These are phyloP conservation scores for Nothobranchius furzeri DNA, from an alignment of 2,113 vertebrate species.

Conservation along the genomic window DNA sequence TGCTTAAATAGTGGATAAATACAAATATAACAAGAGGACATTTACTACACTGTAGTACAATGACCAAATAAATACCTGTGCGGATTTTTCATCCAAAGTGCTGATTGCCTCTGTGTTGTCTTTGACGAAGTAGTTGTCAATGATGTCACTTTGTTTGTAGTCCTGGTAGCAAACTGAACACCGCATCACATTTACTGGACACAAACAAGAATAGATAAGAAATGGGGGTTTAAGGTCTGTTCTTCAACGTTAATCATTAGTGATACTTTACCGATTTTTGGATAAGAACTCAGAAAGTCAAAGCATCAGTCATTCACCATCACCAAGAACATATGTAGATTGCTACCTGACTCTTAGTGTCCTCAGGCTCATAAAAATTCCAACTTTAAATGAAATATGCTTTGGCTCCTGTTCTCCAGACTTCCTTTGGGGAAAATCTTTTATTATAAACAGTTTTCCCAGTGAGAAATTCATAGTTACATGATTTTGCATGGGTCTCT, in stretches of 20 bases:
- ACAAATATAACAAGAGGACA: not conserved
- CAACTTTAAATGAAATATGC: conserved; percentile 5
- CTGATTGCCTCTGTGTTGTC: conserved; percentile 89
- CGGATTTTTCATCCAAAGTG: conserved; percentile 90
- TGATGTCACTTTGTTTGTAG: conserved; percentile 95
- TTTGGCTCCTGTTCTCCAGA: conserved; percentile 14
- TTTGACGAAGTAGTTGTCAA: conserved; percentile 99
- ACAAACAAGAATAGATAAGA: conserved; percentile 12
- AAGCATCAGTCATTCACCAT: not conserved
- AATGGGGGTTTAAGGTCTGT: not conserved
- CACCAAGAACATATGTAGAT: not conserved
- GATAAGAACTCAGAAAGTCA: not conserved
- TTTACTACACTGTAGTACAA: too few species aligned
- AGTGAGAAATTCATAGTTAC: conserved; percentile 11
- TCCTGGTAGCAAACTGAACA: conserved; percentile 94
- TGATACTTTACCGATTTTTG: not conserved
- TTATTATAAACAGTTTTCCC: conserved; percentile 38
- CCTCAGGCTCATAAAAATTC: not conserved
- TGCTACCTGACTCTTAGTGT: not conserved
- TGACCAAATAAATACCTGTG: conserved; percentile 81
- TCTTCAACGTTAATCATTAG: not conserved
- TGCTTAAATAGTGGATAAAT: too few species aligned
- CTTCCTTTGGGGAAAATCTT: conserved; percentile 34
- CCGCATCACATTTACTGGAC: conserved; percentile 92
- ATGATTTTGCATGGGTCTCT: conserved; percentile 40